phyloP scores from a whole-genome alignment of 2,113 vertebrate species.

The Notothenia rossii region DNA sequence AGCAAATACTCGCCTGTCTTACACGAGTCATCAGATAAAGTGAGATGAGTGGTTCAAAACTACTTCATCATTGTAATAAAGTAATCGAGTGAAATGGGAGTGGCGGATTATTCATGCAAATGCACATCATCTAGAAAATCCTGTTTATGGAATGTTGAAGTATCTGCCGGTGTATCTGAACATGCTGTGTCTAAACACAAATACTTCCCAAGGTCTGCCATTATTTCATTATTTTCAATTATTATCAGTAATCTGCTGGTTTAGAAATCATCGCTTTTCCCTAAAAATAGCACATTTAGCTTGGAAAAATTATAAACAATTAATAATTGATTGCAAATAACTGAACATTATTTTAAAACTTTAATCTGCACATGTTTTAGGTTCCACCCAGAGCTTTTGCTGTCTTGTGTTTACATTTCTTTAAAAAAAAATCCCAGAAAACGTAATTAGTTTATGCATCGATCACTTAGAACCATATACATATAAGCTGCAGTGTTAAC shows the following conservation, averaged over 20 bases:
- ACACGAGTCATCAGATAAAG: not conserved
- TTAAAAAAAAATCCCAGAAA: too few species aligned
- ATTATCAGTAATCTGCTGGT: not conserved
- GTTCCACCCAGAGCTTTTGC: not conserved
- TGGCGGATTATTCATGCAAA: not conserved
- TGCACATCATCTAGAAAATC: not conserved
- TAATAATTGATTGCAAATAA: not conserved
- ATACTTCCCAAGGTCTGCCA: not conserved
- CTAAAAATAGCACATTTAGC: too few species aligned
- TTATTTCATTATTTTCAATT: not conserved
- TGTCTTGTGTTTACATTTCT: not conserved
- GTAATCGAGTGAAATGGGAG: not conserved
- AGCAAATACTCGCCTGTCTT: conserved; percentile 8
- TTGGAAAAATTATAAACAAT: too few species aligned
- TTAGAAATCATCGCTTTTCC: not conserved
- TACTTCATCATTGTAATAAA: conserved; percentile 1
- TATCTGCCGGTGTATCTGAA: not conserved
- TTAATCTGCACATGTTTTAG: not conserved
- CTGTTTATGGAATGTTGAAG: not conserved
- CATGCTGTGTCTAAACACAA: not conserved
- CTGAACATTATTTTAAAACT: not conserved
- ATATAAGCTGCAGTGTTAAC: not conserved
- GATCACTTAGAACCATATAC: not conserved
- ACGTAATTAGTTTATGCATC: not conserved
- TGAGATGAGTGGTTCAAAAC: not conserved